phyloP scores from a whole-genome alignment of 2,888 invertebrate genomes.

The Synanthedon formicaeformis region DNA sequence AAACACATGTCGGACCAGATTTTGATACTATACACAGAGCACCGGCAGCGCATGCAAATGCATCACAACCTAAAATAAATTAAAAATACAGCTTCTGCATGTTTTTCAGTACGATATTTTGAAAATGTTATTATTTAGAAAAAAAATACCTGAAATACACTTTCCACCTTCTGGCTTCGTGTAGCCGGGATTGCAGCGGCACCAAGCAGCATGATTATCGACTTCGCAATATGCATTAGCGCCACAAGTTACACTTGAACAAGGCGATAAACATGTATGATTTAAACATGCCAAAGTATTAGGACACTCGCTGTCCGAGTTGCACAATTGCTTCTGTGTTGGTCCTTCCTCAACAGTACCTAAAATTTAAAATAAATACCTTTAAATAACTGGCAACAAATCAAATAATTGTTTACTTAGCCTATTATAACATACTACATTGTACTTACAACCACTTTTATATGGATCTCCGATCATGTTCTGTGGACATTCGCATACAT shows the following conservation, averaged over 20 bases:
- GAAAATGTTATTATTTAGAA: neutral
- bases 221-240: conserved; percentile 89
- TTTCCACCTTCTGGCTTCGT: conserved; percentile 82
- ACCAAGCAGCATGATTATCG: conserved; percentile 89
- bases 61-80: conserved; percentile 73
- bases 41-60: conserved; percentile 82
- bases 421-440: conserved; percentile 5
- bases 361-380: conserved; percentile 12
- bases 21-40: conserved; percentile 89
- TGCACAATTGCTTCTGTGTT: conserved; percentile 76
- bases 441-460: conserved; percentile 79
- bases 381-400: neutral
- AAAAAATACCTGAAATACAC: conserved; percentile 80
- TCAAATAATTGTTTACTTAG: neutral
- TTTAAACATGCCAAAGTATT: conserved; percentile 83
- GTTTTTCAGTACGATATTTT: too few species aligned
- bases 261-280: conserved; percentile 85
- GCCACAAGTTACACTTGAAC: conserved; percentile 82
- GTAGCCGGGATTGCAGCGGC: conserved; percentile 86
- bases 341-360: conserved; percentile 47
- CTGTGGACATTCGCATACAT: conserved; percentile 86
- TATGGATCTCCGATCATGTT: conserved; percentile 89
- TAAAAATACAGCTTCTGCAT: too few species aligned
- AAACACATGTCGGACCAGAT: conserved; percentile 88
- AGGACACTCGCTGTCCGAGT: conserved; percentile 81